These are phyloP conservation scores for Synergus japonicus DNA, from an alignment of 2,888 invertebrate genomes.

Conservation along the genomic window DNA sequence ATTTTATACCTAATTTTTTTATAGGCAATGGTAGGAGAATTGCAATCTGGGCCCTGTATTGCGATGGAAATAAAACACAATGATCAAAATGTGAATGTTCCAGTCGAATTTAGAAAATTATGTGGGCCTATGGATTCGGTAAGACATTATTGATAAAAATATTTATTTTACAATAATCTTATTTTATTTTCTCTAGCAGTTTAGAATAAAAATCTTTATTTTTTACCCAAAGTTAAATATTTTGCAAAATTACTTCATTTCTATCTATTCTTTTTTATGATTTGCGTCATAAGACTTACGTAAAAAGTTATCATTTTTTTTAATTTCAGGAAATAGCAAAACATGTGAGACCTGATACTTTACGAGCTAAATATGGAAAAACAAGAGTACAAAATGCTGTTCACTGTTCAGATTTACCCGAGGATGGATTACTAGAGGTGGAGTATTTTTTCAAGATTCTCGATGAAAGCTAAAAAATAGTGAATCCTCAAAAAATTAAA, in stretches of 20 bases:
- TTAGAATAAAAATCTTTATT: background rate
- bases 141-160: slow-evolving; percentile 67
- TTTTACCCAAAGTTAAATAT: background rate
- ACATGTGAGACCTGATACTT: slow-evolving; percentile 88
- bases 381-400: slow-evolving; percentile 92
- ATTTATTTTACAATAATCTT: background rate
- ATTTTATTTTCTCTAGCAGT: background rate
- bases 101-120: slow-evolving; percentile 88
- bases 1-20: slow-evolving; percentile 54
- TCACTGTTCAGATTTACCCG: slow-evolving; percentile 95
- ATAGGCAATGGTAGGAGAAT: slow-evolving; percentile 90
- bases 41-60: slow-evolving; percentile 91
- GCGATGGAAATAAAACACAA: slow-evolving; percentile 89
- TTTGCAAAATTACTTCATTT: background rate
- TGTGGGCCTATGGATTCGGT: slow-evolving; percentile 95
- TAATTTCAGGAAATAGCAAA: slow-evolving; percentile 88
- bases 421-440: slow-evolving; percentile 90
- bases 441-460: slow-evolving; percentile 89
- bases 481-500: slow-evolving; percentile 9
- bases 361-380: slow-evolving; percentile 90
- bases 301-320: slow-evolving; percentile 6
- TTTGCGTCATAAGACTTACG: slow-evolving; percentile 29
- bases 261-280: background rate
- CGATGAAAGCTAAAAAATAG: slow-evolving; percentile 35
- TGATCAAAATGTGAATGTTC: slow-evolving; percentile 80